A percentile compares a stretch with the other conserved stretches of the same genome.
phyloP scores from a whole-genome alignment of 2,113 vertebrate genomes.

The Grus americana region DNA sequence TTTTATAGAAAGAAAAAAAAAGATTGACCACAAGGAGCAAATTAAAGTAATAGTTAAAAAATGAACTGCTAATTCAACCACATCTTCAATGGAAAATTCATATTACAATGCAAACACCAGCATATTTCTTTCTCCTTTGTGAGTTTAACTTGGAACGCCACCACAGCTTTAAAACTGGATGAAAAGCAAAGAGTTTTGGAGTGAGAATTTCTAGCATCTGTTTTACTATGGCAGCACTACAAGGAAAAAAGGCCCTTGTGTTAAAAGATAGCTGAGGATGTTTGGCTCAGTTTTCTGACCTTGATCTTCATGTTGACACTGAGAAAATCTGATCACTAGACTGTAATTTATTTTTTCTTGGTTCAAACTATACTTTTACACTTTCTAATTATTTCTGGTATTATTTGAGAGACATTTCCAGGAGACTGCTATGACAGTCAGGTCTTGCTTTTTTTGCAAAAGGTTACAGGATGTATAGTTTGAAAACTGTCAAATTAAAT shows the following conservation, averaged over 20 bases:
- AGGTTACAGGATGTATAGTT: background rate
- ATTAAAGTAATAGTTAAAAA: constrained; percentile 64
- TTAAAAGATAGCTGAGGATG: constrained; percentile 51
- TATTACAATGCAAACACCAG: constrained; percentile 34
- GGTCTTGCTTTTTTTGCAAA: background rate
- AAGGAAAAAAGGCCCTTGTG: constrained; percentile 37
- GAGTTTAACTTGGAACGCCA: background rate
- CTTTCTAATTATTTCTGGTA: constrained; percentile 7
- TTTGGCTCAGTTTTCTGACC: constrained; percentile 60
- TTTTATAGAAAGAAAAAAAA: constrained; percentile 3
- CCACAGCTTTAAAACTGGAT: constrained; percentile 47
- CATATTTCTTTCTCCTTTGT: background rate
- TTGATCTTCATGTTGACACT: constrained; percentile 34
- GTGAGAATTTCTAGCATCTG: constrained; percentile 41
- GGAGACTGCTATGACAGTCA: background rate
- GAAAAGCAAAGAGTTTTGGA: constrained; percentile 64
- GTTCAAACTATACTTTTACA: background rate
- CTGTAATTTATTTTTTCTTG: constrained; percentile 25
- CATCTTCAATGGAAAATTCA: constrained; percentile 54
- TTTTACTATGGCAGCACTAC: constrained; percentile 33
- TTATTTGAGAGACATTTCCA: background rate
- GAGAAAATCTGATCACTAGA: constrained; percentile 32
- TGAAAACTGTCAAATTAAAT: background rate
- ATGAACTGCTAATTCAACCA: constrained; percentile 45
- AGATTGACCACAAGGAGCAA: constrained; percentile 59